These are phyloP conservation scores for Chelonia mydas DNA, from an alignment of 2,797 vertebrate species.

Conservation along the genomic window DNA sequence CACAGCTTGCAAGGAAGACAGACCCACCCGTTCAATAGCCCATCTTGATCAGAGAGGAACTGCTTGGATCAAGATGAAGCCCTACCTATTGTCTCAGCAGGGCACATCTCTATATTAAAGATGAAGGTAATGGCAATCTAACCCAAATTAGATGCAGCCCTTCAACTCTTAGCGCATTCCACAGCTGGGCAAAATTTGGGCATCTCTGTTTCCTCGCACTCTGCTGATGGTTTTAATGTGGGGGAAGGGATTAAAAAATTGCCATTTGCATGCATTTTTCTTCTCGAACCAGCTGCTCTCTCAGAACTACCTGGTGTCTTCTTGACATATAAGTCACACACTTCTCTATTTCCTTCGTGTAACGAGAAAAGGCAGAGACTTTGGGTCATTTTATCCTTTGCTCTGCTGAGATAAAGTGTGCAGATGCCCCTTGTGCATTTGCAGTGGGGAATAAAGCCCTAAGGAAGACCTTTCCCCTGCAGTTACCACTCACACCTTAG, in stretches of 20 bases:
- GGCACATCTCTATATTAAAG: background rate
- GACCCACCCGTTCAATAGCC: background rate
- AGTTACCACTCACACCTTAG: background rate
- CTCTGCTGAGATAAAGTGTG: constrained; percentile 48
- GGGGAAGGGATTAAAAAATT: background rate
- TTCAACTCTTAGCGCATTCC: background rate
- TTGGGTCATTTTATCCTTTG: constrained; percentile 16
- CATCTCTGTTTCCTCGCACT: background rate
- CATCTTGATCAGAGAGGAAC: background rate
- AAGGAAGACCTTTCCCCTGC: background rate
- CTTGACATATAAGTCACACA: constrained; percentile 21
- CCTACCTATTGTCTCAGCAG: background rate
- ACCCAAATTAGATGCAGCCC: background rate
- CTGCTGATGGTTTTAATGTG: background rate
- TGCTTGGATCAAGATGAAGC: background rate
- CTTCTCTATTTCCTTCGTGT: constrained; percentile 39
- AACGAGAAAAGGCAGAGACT: constrained; percentile 40
- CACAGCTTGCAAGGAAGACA: background rate
- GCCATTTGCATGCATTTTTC: constrained; percentile 36
- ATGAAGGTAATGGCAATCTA: background rate
- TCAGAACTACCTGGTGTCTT: background rate
- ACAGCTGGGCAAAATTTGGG: background rate
- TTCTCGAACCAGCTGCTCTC: constrained; percentile 43
- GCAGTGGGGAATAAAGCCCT: constrained; percentile 5
- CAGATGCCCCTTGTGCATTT: background rate